phyloP scores from a whole-genome alignment of 2,888 invertebrate genomes.

The Philhelius pedissequus region DNA sequence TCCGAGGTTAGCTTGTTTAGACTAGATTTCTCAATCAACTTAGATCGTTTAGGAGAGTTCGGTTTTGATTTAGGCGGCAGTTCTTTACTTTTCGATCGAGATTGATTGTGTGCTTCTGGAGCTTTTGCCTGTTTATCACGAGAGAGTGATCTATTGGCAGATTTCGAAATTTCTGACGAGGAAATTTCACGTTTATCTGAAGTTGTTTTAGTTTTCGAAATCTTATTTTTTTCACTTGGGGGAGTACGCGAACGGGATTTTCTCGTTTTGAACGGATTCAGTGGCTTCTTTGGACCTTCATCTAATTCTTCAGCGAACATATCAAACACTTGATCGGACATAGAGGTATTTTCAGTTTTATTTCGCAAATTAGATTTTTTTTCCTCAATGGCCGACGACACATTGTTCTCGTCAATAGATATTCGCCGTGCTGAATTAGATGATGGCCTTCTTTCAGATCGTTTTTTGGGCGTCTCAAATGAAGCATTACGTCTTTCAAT shows the following conservation, averaged over 20 bases:
- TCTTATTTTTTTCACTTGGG: not conserved
- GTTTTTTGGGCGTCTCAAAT: not conserved
- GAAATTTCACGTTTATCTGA: not conserved
- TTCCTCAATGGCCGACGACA: not conserved
- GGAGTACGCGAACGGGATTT: not conserved
- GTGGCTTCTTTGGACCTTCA: not conserved
- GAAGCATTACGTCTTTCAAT: slow-evolving; percentile 2
- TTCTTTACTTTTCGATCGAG: slow-evolving; percentile 2
- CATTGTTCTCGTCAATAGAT: not conserved
- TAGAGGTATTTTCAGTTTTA: not conserved
- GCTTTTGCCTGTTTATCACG: not conserved
- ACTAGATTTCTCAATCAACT: not conserved
- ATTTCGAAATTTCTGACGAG: not conserved
- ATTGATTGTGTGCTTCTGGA: not conserved
- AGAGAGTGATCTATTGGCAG: not conserved
- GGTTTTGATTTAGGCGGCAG: not conserved
- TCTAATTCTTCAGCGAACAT: slow-evolving; percentile 59
- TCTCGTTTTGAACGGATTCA: not conserved
- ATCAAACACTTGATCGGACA: slow-evolving; percentile 26
- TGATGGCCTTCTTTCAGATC: not conserved
- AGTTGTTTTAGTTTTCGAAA: not conserved
- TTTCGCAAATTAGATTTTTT: not conserved
- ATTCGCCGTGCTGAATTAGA: not conserved
- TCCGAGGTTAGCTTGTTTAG: not conserved
- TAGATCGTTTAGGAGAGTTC: not conserved